Evolutionary conservation across 2,113 vertebrate species (phyloP), one percentile per base, ranked within the genome.

Genomic region (Hemichromis elongatus): DNA sequence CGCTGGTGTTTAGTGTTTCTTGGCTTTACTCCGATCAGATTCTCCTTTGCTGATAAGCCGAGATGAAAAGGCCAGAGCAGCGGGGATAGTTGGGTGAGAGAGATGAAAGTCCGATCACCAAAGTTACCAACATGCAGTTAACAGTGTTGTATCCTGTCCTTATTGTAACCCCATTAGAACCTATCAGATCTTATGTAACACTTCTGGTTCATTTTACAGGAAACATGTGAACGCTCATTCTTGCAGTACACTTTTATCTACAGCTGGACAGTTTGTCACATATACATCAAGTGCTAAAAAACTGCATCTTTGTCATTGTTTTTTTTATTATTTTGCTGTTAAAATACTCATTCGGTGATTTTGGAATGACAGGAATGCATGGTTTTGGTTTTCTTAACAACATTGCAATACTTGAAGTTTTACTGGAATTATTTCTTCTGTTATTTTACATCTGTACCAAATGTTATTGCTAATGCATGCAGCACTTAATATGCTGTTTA

Each of bases 121-220:
- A 81, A 79, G 83, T 75, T 88, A 75, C 86, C 77, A 82, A 59
- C 54, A 19, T 53, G 52, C 55, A 70, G 61, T 86, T 73, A 89
- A 91, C 84, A 50, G 50, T 54, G 57, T 86, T 28, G 77, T 83
- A 75, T 30, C 56, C 86, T 14, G 1, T 52, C 28, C 4, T 85
- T 59, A 19, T 21, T 73, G 84, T 90, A 87, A 86, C 68, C 61
- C 35, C 68, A 56, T 81, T 82, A 84, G 61, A 59, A 5, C 84
- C 75, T 85, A 54, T 91, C 80, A 79, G 28, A 33, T 83, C 28
- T 92, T 90, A 79, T 33, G 57, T 86, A 90, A 93, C 77, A 56
- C 24, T 33, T 61, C 28, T 37, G 37, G 28, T 50, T 66, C 26
- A 70, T 18, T 61, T 83, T 11, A 66, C 77, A 55, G 54, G 63